Percentiles rank a stretch among this genome's conserved stretches.
These are phyloP conservation scores for Nowickia ferox DNA, from an alignment of 2,888 invertebrate species.

Conservation along the genomic window DNA sequence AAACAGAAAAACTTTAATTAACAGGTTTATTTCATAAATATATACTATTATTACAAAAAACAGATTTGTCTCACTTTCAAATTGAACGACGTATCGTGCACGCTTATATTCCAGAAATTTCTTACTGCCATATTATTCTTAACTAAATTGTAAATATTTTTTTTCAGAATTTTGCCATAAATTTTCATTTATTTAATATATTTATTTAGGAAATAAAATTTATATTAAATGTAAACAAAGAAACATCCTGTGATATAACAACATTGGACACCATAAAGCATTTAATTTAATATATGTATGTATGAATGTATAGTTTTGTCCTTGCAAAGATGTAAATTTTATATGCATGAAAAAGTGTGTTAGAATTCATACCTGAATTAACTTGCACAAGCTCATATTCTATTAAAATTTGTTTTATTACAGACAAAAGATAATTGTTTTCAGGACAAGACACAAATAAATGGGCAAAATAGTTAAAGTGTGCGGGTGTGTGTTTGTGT, in stretches of 20 bases:
- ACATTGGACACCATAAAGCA: constrained; percentile 9
- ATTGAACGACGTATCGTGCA: too few species aligned
- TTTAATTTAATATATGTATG: not conserved
- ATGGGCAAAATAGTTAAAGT: constrained; percentile 4
- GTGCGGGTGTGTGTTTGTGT: not conserved
- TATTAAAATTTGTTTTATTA: constrained; percentile 7
- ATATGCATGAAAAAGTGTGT: constrained; percentile 20
- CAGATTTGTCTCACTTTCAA: too few species aligned
- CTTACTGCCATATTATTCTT: not conserved
- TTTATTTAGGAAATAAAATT: constrained; percentile 3
- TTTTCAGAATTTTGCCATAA: not conserved
- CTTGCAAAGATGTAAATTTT: not conserved
- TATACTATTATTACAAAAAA: too few species aligned
- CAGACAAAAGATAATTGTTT: constrained; percentile 30
- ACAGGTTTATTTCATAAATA: too few species aligned
- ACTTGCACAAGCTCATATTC: constrained; percentile 17
- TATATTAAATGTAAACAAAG: constrained; percentile 47
- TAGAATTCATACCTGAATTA: constrained; percentile 21
- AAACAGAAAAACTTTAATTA: not conserved
- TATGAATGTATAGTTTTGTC: not conserved
- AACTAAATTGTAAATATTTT: not conserved
- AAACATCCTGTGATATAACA: constrained; percentile 38
- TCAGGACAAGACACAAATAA: not conserved
- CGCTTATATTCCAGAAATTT: too few species aligned
- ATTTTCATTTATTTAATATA: not conserved